phyloP scores from a whole-genome alignment of 2,888 invertebrate genomes.

The Belgica antarctica region DNA sequence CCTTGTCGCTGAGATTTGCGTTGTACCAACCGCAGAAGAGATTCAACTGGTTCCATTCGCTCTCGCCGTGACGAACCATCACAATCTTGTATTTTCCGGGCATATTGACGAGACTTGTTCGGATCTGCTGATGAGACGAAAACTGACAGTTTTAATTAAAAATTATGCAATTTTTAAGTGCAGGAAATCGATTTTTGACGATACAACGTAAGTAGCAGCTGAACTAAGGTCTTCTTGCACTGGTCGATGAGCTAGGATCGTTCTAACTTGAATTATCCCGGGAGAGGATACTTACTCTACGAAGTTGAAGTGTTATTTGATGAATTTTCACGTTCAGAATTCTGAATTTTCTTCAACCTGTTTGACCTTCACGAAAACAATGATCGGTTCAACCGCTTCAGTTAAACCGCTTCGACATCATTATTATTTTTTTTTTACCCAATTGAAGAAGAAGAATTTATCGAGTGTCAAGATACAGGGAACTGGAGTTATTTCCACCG shows the following conservation, averaged over 20 bases:
- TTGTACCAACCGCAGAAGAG: constrained; percentile 74
- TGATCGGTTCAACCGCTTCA: too few relatives aligned
- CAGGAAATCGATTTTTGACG: too few relatives aligned
- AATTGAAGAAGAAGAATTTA: too few relatives aligned
- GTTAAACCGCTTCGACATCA: too few relatives aligned
- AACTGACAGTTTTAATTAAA: neutral
- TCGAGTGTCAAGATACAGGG: too few relatives aligned
- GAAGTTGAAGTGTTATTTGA: constrained; percentile 1
- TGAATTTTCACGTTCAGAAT: constrained; percentile 22
- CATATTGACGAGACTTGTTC: constrained; percentile 9
- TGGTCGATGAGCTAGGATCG: too few relatives aligned
- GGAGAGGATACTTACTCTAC: constrained; percentile 23
- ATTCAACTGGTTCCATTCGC: constrained; percentile 73
- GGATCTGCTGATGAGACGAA: constrained; percentile 4
- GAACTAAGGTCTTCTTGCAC: too few relatives aligned
- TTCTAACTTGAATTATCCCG: too few relatives aligned
- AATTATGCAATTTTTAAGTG: constrained; percentile 40
- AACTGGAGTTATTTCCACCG: too few relatives aligned
- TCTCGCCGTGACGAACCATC: constrained; percentile 74
- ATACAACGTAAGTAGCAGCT: too few relatives aligned
- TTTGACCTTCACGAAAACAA: constrained; percentile 18
- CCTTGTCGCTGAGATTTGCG: constrained; percentile 66
- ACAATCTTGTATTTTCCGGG: constrained; percentile 59
- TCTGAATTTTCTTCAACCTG: neutral
- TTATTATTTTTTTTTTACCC: too few relatives aligned